Conservation (phyloP, 2,888 invertebrate genomes). For the Cryptocephalus primarius region DNA sequence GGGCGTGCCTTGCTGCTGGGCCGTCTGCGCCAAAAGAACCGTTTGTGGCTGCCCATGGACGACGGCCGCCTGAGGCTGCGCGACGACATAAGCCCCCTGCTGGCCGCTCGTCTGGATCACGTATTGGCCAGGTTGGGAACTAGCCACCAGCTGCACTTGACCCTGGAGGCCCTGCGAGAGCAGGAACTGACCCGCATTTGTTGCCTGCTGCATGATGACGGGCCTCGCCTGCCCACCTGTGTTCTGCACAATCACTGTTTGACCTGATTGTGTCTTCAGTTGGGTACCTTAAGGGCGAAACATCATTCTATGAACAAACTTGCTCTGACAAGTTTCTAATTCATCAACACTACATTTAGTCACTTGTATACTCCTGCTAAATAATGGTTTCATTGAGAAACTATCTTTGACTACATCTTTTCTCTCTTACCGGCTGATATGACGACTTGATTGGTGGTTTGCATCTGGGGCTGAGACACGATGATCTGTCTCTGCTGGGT, state of each 20-base stretch:
- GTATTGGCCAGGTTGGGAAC: slow-evolving; percentile 37
- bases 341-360: too few species aligned
- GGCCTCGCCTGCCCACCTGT: slow-evolving; percentile 28
- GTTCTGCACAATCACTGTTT: slow-evolving; percentile 35
- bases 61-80: slow-evolving; percentile 51
- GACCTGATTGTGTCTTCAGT: slow-evolving; percentile 30
- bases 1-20: slow-evolving; percentile 52
- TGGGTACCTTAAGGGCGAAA: slow-evolving; percentile 22
- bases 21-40: slow-evolving; percentile 53
- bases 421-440: slow-evolving; percentile 15
- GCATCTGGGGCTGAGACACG: slow-evolving; percentile 33
- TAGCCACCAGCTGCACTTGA: slow-evolving; percentile 39
- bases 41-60: slow-evolving; percentile 52
- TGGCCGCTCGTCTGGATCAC: slow-evolving; percentile 42
- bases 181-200: slow-evolving; percentile 29
- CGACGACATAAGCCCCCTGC: slow-evolving; percentile 52
- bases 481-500: slow-evolving; percentile 43
- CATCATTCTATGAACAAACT: neutral
- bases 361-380: neutral
- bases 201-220: slow-evolving; percentile 28
- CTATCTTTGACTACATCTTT: too few species aligned
- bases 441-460: slow-evolving; percentile 24
- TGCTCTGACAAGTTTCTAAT: too few species aligned
- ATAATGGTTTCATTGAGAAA: too few species aligned
- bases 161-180: slow-evolving; percentile 32